These are phyloP conservation scores for Nothocercus nigrocapillus DNA, from an alignment of 2,113 vertebrate species.

Conservation along the genomic window DNA sequence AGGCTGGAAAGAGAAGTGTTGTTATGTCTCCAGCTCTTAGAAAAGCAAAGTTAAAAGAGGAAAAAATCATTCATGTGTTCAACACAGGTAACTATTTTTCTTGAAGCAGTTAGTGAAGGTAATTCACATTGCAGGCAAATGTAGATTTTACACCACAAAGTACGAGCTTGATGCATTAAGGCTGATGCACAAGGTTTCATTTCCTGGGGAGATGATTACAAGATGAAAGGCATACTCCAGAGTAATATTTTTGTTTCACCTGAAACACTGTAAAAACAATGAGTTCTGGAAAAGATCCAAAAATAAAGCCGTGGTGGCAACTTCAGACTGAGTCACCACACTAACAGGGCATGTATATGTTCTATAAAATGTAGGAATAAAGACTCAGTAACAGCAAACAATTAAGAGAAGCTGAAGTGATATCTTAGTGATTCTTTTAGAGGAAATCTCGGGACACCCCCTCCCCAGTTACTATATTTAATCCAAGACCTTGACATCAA, in stretches of 20 bases:
- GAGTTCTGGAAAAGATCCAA: conserved; percentile 81
- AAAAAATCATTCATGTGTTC: not conserved
- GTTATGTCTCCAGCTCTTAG: not conserved
- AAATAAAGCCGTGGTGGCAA: conserved; percentile 75
- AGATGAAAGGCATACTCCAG: conserved; percentile 80
- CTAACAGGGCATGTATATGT: conserved; percentile 53
- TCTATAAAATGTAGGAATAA: conserved; percentile 57
- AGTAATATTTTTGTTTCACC: conserved; percentile 84
- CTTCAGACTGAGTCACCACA: conserved; percentile 74
- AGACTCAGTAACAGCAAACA: conserved; percentile 2
- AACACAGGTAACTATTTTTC: conserved; percentile 45
- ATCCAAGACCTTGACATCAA: not conserved
- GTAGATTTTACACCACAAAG: conserved; percentile 78
- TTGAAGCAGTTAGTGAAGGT: conserved; percentile 57
- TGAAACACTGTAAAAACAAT: conserved; percentile 82
- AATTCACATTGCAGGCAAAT: conserved; percentile 49
- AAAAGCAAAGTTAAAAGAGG: not conserved
- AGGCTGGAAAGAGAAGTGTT: not conserved
- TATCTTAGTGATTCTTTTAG: not conserved
- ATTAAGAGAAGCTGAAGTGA: not conserved
- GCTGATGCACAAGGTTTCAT: conserved; percentile 81
- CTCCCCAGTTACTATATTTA: not conserved
- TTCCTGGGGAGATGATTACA: conserved; percentile 83
- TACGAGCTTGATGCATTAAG: conserved; percentile 60
- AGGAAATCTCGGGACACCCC: not conserved